Evolutionary conservation across 2,797 vertebrate species (phyloP).

Genomic region (Hyperoplus lanceolatus): DNA sequence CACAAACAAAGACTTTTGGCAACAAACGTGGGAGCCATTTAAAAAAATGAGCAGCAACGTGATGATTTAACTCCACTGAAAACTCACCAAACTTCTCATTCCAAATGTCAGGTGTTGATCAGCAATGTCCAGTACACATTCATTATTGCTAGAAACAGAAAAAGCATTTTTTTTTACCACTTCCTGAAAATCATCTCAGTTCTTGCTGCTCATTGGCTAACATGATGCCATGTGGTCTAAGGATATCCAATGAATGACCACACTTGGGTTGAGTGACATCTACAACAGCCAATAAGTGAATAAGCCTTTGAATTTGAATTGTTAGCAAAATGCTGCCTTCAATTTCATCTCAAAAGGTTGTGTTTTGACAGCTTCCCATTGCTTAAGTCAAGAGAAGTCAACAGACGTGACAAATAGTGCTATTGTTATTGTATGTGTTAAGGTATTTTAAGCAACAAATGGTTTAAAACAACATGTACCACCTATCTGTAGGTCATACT

Average conservation of each 20-base stretch:
- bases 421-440: too few relatives aligned
- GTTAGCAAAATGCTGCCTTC: constrained; percentile 1
- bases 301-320: neutral
- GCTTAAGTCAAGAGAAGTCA: neutral
- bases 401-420: neutral
- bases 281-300: neutral
- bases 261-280: neutral
- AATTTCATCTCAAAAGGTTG: neutral
- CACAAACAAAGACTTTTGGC: neutral
- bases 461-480: neutral
- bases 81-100: neutral
- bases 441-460: neutral
- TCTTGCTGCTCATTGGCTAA: constrained; percentile 14
- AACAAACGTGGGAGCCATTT: neutral
- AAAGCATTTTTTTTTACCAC: neutral
- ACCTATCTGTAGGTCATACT: neutral
- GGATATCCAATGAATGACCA: neutral
- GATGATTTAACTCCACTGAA: neutral
- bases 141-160: neutral
- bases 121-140: neutral
- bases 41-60: neutral
- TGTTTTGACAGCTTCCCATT: neutral
- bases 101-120: neutral
- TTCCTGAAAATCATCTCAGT: neutral
- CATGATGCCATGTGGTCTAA: neutral